Percentiles rank a stretch among this genome's conserved stretches.
These are phyloP conservation scores for Drosophila aff. DNA, from an alignment of 1,140 invertebrate species.

Conservation along the genomic window DNA sequence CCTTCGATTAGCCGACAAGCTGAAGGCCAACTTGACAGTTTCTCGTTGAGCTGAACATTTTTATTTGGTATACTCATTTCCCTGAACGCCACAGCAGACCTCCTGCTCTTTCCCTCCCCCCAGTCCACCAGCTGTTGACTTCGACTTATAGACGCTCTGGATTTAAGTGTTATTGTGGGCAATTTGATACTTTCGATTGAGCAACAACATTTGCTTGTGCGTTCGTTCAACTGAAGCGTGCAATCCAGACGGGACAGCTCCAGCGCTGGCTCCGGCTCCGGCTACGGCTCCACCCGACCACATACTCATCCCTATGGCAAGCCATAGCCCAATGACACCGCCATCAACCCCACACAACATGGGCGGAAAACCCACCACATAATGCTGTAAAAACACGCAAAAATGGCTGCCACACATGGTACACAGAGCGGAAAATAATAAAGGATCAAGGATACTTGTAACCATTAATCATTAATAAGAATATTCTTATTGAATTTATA, in stretches of 20 bases:
- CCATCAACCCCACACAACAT: slow-evolving; percentile 12
- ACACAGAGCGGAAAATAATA: neutral
- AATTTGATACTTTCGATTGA: slow-evolving; percentile 85
- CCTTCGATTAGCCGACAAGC: slow-evolving; percentile 36
- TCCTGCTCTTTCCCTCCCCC: neutral
- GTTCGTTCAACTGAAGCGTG: slow-evolving; percentile 79
- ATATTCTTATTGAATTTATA: neutral
- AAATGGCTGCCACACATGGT: slow-evolving; percentile 71
- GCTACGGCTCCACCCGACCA: slow-evolving; percentile 7
- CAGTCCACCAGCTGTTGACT: slow-evolving; percentile 48
- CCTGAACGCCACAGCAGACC: slow-evolving; percentile 25
- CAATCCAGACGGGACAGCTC: slow-evolving; percentile 52
- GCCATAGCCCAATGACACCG: slow-evolving; percentile 1
- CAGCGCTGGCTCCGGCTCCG: neutral
- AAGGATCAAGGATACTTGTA: neutral
- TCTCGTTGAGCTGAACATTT: slow-evolving; percentile 62
- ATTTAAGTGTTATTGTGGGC: slow-evolving; percentile 85
- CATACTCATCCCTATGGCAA: slow-evolving; percentile 14
- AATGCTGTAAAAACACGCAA: slow-evolving; percentile 68
- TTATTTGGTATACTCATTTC: slow-evolving; percentile 71
- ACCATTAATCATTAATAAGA: neutral
- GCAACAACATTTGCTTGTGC: slow-evolving; percentile 84
- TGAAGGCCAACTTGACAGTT: slow-evolving; percentile 38
- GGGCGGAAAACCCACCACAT: slow-evolving; percentile 18
- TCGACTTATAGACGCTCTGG: slow-evolving; percentile 62